Base-by-base conservation (phyloP, 2,888 invertebrate species). In the Cheilosia scutellata region DNA sequence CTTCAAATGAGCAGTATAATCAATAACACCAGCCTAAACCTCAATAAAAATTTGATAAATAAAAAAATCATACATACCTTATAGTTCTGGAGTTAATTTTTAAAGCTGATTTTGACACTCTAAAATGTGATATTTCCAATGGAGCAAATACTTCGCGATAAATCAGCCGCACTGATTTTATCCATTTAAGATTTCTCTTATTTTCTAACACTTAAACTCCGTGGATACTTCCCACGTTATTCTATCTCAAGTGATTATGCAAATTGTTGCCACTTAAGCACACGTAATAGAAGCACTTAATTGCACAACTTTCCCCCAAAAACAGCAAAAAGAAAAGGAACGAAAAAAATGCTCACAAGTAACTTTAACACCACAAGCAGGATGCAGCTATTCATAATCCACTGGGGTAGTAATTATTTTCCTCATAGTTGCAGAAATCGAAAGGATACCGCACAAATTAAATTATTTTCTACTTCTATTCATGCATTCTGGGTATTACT, bases 201-300 rank as follows among this genome's bases (percentile, higher is more conserved):
- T 3, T 37, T 37, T 37, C 37, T 11, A 11, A 11, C 37, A 11
- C 37, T 11, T 11, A 9, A 3, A 40, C 40, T 27, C 27, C 4
- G 37, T 44, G 27, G 27, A 13, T 27, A 60, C 27, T 27, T 27
- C 40, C 20, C 27, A 58, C 11, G 33, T 27, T 40, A 40, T 31
- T 40, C 20, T 25, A 11, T 51, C 25, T 51, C n/a, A 60, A 60
- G 25, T 42, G 40, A 9, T 37, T 37, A 37, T 37, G 9, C 37
- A 60, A 51, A 25, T 27, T 42, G 40, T 60, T 60, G 9, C 16
- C 25, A 42, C 42, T 42, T 42, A 27, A 11, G 2, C 13, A 25
- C 57, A 33, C 20, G 16, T 20, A 9, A 16, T 7, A 47, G n/a
- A 57, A 25, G 25, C 13, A 42, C 40, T 60, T 60, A 60, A 60